Base-by-base conservation (phyloP, 2,888 invertebrate species). In the Entomobrya multifasciata region DNA sequence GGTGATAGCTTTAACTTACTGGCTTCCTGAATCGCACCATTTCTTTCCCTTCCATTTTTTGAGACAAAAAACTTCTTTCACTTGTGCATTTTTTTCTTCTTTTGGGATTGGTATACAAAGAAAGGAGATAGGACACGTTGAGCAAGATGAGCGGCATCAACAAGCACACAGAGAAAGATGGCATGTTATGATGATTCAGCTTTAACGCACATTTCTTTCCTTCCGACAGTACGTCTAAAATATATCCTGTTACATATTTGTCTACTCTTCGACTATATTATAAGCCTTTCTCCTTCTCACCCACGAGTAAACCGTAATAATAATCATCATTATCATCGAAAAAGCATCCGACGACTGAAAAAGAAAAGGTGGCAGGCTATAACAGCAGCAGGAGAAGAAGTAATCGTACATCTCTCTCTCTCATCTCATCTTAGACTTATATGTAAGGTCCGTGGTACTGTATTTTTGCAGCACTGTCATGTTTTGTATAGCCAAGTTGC, bases 1-100 rank as follows among this genome's bases (percentile, higher is more conserved):
- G 57, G 82, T 88, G 47, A 78, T 82, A 13, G 57, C 57, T 25
- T 86, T 83, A 15, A 87, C 88, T 60, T 81, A 78, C 30, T 78
- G 72, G 36, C 87, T 65, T 27, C 81, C 70, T 13, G 55, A 52
- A 11, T 74, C 41, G 17, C 22, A 47, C 74, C 11, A 74, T 62
- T 30, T 62, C 30, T 2, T 62, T 49, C 44, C 52, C 10, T 83
- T 65, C 62, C 22, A 41, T 27, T 65, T 47, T 62, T 52, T 17
- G 22, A 77, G 78, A 78, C 65, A 84, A 77, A 49, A 77, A 52
- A 74, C 52, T 30, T 67, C 60, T 41, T 85, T 60, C 22, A 27
- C 77, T 67, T 57, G 6, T 55, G 20, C 41, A 22, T 15, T 52
- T 65, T 84, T 52, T 27, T n/a, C n/a, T n/a, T n/a, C n/a, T n/a